phyloP scores from a whole-genome alignment of 2,797 vertebrate genomes.

The Nasua narica region DNA sequence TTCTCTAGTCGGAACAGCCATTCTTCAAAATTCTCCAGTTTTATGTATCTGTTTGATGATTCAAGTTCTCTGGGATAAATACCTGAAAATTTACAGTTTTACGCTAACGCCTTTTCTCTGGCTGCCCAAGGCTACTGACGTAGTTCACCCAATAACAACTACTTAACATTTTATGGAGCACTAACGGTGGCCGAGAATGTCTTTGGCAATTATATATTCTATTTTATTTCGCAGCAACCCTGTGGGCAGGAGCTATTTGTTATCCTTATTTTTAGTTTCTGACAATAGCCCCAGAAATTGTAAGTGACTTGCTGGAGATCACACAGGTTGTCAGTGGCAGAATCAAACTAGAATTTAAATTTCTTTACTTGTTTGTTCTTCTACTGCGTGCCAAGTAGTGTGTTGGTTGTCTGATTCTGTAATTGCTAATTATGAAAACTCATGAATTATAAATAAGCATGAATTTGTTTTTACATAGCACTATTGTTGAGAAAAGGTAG shows the following conservation, averaged over 20 bases:
- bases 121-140: neutral
- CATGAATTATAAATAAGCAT: neutral
- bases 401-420: neutral
- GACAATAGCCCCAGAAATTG: neutral
- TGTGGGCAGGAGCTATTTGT: neutral
- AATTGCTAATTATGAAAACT: constrained; percentile 14
- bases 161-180: neutral
- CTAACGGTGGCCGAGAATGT: neutral
- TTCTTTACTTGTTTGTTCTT: neutral
- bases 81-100: neutral
- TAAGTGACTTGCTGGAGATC: neutral
- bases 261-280: neutral
- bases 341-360: neutral
- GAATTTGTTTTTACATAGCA: neutral
- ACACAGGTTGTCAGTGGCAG: neutral
- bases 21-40: neutral
- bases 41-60: neutral
- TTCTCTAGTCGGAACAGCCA: neutral
- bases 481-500: neutral
- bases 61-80: neutral
- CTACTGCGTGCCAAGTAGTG: neutral
- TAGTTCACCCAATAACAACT: neutral
- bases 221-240: neutral
- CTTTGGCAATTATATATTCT: neutral
- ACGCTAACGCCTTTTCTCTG: neutral